Evolutionary conservation across 2,797 vertebrate species (phyloP).

Genomic region (Acropternis orthonyx): DNA sequence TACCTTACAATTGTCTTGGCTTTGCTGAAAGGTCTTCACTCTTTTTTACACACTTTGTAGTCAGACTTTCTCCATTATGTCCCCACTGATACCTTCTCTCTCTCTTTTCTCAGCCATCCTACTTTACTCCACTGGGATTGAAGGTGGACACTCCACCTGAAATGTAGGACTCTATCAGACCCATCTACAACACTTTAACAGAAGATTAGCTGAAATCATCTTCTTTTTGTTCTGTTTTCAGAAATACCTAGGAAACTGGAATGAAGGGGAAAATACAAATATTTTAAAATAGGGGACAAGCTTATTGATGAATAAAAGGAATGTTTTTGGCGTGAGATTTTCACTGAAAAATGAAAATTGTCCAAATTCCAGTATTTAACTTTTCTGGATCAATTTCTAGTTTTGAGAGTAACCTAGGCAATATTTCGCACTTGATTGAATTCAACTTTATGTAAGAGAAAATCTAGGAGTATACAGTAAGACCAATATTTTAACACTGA

Average conservation of each 20-base stretch:
- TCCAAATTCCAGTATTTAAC: background rate
- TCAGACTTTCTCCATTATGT: background rate
- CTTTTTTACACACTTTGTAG: background rate
- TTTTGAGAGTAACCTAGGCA: background rate
- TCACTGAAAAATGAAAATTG: background rate
- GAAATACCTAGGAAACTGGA: background rate
- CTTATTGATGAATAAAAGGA: background rate
- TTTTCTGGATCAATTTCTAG: background rate
- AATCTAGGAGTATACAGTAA: background rate
- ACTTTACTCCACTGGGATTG: background rate
- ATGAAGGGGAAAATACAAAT: fast-evolving
- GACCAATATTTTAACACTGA: background rate
- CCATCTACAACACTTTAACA: background rate
- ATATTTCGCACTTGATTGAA: background rate
- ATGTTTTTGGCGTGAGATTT: background rate
- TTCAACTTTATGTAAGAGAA: background rate
- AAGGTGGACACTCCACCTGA: background rate
- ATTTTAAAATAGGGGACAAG: background rate
- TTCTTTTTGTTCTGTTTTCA: background rate
- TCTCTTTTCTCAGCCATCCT: background rate
- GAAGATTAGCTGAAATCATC: background rate
- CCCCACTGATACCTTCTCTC: background rate
- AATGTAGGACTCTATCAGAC: background rate
- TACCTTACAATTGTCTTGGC: background rate
- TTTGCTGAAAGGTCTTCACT: background rate